Evolutionary conservation across 2,888 invertebrate species (phyloP).

Genomic region (Adela reaumurella): DNA sequence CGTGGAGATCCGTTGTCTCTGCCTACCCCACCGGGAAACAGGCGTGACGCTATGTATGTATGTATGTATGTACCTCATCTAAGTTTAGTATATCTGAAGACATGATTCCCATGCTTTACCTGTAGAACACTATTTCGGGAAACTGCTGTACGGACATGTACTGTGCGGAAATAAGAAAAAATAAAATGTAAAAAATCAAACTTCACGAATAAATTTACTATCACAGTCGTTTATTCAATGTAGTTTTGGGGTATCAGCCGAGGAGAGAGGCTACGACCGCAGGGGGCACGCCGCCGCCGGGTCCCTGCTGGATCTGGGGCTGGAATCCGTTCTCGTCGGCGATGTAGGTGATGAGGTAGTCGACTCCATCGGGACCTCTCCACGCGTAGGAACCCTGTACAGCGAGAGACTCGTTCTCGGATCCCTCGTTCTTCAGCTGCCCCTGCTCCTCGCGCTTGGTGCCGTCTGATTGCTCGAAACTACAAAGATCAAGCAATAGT

Average conservation of each 20-base stretch:
- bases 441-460: slow-evolving; percentile 22
- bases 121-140: too few species aligned
- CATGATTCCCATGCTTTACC: too few species aligned
- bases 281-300: slow-evolving; percentile 25
- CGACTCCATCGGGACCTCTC: slow-evolving; percentile 41
- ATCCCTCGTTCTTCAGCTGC: slow-evolving; percentile 24
- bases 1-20: too few species aligned
- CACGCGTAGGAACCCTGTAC: slow-evolving; percentile 34
- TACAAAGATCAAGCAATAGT: too few species aligned
- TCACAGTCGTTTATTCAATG: slow-evolving; percentile 2
- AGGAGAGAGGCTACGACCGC: slow-evolving; percentile 31
- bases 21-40: too few species aligned
- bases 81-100: too few species aligned
- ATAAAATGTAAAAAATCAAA: too few species aligned
- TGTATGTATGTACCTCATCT: too few species aligned
- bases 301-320: slow-evolving; percentile 33
- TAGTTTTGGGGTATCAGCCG: slow-evolving; percentile 19
- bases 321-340: slow-evolving; percentile 59
- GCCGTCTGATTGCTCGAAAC: slow-evolving; percentile 22
- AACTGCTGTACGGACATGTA: too few species aligned
- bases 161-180: too few species aligned
- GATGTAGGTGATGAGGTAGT: slow-evolving; percentile 44
- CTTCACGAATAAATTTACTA: not conserved
- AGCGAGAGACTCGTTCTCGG: slow-evolving; percentile 24
- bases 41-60: too few species aligned